Percentiles rank a stretch among this genome's conserved stretches.
Evolutionary conservation across 2,888 invertebrate genomes (phyloP).

Genomic region (Caenorhabditis plicata): DNA sequence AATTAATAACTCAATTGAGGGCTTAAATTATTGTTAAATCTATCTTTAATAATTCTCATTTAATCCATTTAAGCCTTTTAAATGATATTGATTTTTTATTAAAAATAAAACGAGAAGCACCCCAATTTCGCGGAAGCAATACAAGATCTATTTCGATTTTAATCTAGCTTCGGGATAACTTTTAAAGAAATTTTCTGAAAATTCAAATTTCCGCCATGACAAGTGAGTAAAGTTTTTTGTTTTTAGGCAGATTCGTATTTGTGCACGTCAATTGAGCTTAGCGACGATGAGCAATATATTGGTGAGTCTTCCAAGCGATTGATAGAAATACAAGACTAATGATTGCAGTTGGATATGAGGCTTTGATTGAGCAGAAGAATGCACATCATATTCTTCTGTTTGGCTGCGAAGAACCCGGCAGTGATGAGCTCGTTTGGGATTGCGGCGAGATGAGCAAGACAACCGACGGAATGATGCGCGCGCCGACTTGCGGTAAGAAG

Average conservation of each 20-base stretch:
- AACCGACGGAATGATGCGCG: constrained; percentile 66
- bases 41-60: no score
- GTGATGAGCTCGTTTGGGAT: constrained; percentile 78
- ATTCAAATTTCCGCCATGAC: background rate
- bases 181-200: background rate
- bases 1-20: no score
- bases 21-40: no score
- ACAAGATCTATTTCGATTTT: background rate
- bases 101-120: no score
- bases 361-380: constrained; percentile 84
- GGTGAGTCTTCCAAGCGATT: no score
- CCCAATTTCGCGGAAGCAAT: no score
- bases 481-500: constrained; percentile 77
- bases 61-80: no score
- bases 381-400: constrained; percentile 92
- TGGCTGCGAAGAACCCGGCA: constrained; percentile 82
- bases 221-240: no score
- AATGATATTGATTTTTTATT: no score
- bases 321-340: no score
- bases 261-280: constrained; percentile 84
- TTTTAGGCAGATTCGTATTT: constrained; percentile 86
- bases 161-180: no score
- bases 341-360: constrained; percentile 89
- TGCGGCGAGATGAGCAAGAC: constrained; percentile 85
- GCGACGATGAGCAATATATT: constrained; percentile 79